Conservation (phyloP, 2,113 vertebrate genomes). For the Genyomyrus donnyi region DNA sequence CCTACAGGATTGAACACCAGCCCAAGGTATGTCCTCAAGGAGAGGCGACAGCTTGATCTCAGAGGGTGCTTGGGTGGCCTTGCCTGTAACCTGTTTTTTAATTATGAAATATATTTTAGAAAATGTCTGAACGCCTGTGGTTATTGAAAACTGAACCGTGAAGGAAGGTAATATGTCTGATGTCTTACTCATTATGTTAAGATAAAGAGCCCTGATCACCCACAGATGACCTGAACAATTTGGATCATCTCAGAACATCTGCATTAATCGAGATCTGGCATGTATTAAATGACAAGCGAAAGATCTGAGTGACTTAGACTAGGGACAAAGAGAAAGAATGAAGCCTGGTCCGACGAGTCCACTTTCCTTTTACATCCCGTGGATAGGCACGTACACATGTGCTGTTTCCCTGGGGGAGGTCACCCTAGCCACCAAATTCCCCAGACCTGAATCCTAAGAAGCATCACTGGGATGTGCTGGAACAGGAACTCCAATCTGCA, state of each 20-base stretch:
- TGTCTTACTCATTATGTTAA: not conserved
- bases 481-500: not conserved
- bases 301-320: not conserved
- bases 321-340: not conserved
- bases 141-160: not conserved
- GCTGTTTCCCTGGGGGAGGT: not conserved
- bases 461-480: not conserved
- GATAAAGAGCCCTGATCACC: not conserved
- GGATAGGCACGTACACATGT: not conserved
- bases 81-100: not conserved
- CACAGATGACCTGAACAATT: not conserved
- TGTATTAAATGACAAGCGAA: not conserved
- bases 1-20: constrained; percentile 79
- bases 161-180: not conserved
- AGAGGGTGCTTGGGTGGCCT: not conserved
- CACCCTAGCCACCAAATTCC: not conserved
- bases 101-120: not conserved
- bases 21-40: constrained; percentile 63
- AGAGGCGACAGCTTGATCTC: not conserved
- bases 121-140: not conserved
- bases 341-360: not conserved
- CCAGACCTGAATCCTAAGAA: not conserved
- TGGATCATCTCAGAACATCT: not conserved
- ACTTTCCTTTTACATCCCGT: not conserved
- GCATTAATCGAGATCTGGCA: not conserved